These are phyloP conservation scores for Phaethon lepturus DNA, from an alignment of 2,113 vertebrate genomes.

Conservation along the genomic window DNA sequence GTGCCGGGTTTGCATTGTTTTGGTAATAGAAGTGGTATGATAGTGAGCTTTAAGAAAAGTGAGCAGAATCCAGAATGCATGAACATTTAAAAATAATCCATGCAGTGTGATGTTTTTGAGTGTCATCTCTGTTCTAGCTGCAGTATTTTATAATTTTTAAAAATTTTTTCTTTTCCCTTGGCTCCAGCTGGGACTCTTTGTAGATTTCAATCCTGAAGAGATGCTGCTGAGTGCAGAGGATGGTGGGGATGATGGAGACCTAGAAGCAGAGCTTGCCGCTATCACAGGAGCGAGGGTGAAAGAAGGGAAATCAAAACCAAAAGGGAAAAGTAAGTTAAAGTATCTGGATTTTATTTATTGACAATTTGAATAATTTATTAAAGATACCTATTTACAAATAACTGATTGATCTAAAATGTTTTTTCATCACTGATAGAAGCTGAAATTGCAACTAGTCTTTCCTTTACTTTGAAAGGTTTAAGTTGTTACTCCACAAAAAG, in stretches of 20 bases:
- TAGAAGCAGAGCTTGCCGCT: slow-evolving; percentile 92
- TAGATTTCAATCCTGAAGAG: slow-evolving; percentile 88
- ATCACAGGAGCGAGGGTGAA: slow-evolving; percentile 80
- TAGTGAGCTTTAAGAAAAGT: background rate
- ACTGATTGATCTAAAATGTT: background rate
- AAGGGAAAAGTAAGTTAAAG: slow-evolving; percentile 81
- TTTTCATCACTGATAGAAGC: background rate
- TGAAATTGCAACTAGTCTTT: background rate
- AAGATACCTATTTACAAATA: background rate
- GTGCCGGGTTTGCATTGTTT: background rate
- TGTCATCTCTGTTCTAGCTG: background rate
- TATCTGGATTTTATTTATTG: background rate
- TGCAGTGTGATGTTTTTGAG: background rate
- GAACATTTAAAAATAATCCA: background rate
- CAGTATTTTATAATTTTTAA: background rate
- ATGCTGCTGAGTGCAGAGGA: slow-evolving; percentile 81
- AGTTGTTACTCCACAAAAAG: background rate
- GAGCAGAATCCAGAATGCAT: background rate
- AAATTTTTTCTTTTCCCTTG: background rate
- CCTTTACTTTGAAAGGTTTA: background rate
- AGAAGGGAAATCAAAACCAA: slow-evolving; percentile 74
- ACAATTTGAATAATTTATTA: background rate
- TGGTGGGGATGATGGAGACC: slow-evolving; percentile 82
- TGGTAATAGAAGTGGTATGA: background rate
- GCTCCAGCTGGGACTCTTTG: slow-evolving; percentile 89